Base-by-base conservation (phyloP, 1,140 invertebrate genomes). In the Latrodectus geometricus region DNA sequence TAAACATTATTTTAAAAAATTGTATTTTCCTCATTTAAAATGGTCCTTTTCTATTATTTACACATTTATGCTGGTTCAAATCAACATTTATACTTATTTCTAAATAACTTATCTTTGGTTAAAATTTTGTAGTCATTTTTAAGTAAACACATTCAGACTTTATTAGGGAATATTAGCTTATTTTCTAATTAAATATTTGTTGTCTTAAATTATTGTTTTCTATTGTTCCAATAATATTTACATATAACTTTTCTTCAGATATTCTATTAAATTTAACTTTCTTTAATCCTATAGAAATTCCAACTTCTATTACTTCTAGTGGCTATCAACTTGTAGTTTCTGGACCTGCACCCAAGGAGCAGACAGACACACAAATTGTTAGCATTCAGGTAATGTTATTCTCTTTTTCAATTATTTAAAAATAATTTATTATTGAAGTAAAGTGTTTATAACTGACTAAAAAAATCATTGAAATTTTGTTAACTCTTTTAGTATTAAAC, bases 301-400 rank as follows among this genome's bases (percentile, higher is more conserved):
- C 97, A 76, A 94, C 95, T 89, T 94, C 96, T 35, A 94, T 98
- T 52, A 95, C 96, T n/a, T 96, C 96, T 9, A 98, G 97, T 93
- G 97, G 97, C 50, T 97, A 96, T 90, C 96, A 97, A 92, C 93
- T 97, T 87, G 94, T 96, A 69, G 93, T 96, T 17, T 93, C 93
- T 89, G 93, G 95, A 75, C 93, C 94, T 69, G 93, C 95, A 88
- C 93, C 95, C 0, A 94, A 94, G 90, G 91, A 94, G 8, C 94
- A 95, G 88, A 91, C 93, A 86, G 96, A 98, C 89, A 94, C 95
- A 77, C 95, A 96, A 90, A 93, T 98, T 56, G 93, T 95, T 8
- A 96, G 95, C 54, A 92, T 94, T 86, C 93, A 93, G 90, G 92
- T 93, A 90, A 35, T 35, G 35, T 35, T 35, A 5, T 35, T 35